Base-by-base conservation (phyloP, 2,797 vertebrate species). In the Trichosurus vulpecula region DNA sequence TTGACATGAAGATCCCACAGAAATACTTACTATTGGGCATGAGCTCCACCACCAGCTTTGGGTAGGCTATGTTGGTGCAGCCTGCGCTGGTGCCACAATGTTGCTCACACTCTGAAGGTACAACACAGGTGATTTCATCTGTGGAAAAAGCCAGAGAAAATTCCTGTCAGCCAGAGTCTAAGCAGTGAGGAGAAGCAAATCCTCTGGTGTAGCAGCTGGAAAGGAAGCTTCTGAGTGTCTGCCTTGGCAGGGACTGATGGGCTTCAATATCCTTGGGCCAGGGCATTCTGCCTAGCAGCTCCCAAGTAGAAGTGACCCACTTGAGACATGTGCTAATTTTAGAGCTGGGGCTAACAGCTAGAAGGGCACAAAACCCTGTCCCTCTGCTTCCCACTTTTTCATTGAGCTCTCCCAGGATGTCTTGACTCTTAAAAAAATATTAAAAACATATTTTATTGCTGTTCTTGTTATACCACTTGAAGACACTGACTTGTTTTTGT, bases 41-140 rank as follows among this genome's bases (percentile, higher is more conserved):
- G 52, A 99, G 99, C 56, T 99, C 98, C 91, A 99, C 98, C 93
- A 99, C 99, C 97, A 99, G 89, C 96, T 99, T 99, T 0, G 99
- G 99, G 91, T 99, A 99, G 74, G 99, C 99, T 0, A 99, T 99
- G 98, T 99, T 99, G 96, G 98, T 99, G 92, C 99, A 99, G 97
- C 99, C 99, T 91, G 99, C 99, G 1, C 93, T 2, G 0, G 99
- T 97, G 0, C 98, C 99, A 6, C 99, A 99, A 89, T 98, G 5
- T 10, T 13, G 0, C 41, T 94, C 0, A 97, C 99, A 99, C 95
- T 98, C 16, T 0, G 90, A 93, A 12, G 99, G 99, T 0, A 98
- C 97, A 2, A 99, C 99, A 96, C 99, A 99, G 12, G 99, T 99
- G 41, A 99, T 98, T 96, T 97, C 98, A 47, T 99, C 99, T 99